Evolutionary conservation across 2,888 invertebrate genomes (phyloP), one percentile per base, ranked within the genome.

Genomic region (Salticus scenicus): DNA sequence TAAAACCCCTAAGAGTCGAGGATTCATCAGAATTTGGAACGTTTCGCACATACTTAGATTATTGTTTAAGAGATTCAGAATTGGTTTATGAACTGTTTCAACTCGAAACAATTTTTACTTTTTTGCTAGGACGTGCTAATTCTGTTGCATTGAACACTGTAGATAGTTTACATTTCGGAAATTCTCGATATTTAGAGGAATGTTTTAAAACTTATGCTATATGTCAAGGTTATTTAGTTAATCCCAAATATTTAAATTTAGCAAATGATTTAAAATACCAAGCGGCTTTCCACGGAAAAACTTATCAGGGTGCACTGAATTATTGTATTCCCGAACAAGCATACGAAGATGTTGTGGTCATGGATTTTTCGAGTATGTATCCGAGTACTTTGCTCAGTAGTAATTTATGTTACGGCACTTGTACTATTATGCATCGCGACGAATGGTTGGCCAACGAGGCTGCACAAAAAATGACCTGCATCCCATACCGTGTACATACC

Each of bases 331-430:
- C 37, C 0, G 20, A 17, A 10, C 28, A 8, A 12, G 14, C 7
- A 1, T 69, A 67, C 12, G 7, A 67, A 0, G 37, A 73, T 27
- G 67, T 73, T 0, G 42, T 51, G 0, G 66, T 73, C 20, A 67
- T 80, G 80, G 80, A 80, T n/a, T 80, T 80, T 51, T 51, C 51
- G 7, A 80, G 80, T 20, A 73, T 73, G 73, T 79, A 79, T 20
- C 79, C 72, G 2, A 33, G 31, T 0, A 27, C 33, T 7, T 5
- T 79, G 20, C 27, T 79, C 1, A 79, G 66, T n/a, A 72, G 10
- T 47, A 72, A 14, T 79, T 72, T 27, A 33, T 42, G 27, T n/a
- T n/a, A n/a, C n/a, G n/a, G n/a, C n/a, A n/a, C n/a, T n/a, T n/a
- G n/a, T n/a, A n/a, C n/a, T n/a, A 72, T 73, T 24, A n/a, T 78